Evolutionary conservation across 1,140 invertebrate species (phyloP).

Genomic region (Drosophila tropicalis): DNA sequence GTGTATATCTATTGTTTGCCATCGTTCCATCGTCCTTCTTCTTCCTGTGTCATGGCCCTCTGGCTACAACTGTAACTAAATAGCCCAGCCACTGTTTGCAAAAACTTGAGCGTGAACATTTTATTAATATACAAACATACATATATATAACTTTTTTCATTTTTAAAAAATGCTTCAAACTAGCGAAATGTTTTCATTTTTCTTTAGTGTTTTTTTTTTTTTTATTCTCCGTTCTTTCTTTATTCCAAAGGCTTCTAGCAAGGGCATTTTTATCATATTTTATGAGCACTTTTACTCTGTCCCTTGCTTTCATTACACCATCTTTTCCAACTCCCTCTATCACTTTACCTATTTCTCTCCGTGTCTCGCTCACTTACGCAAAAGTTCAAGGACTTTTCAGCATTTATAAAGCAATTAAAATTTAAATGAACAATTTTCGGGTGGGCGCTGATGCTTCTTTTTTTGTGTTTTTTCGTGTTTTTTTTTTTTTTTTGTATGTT

Average conservation of each 20-base stretch:
- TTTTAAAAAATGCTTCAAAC: constrained; percentile 69
- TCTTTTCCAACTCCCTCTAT: background rate
- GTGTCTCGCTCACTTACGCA: constrained; percentile 65
- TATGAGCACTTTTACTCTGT: constrained; percentile 19
- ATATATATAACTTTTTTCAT: constrained; percentile 44
- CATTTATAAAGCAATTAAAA: constrained; percentile 83
- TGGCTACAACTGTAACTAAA: constrained; percentile 70
- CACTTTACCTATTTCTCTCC: constrained; percentile 15
- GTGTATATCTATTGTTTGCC: constrained; percentile 57
- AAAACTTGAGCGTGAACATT: constrained; percentile 76
- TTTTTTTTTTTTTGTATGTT: constrained; percentile 37
- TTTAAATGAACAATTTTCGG: constrained; percentile 80
- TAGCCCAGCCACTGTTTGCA: constrained; percentile 63
- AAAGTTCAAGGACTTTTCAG: constrained; percentile 83
- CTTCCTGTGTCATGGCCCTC: constrained; percentile 64
- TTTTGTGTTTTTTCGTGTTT: constrained; percentile 31
- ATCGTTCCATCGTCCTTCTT: constrained; percentile 57
- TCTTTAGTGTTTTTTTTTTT: constrained; percentile 38
- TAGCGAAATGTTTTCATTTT: constrained; percentile 57
- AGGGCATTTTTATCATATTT: constrained; percentile 71
- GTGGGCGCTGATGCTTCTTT: constrained; percentile 16
- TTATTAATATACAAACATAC: constrained; percentile 72
- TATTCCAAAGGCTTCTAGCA: constrained; percentile 30
- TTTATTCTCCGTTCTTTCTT: constrained; percentile 25
- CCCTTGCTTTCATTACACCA: constrained; percentile 5